These are phyloP conservation scores for Zygothrica quintamaculata DNA, from an alignment of 2,888 invertebrate genomes.

Conservation along the genomic window DNA sequence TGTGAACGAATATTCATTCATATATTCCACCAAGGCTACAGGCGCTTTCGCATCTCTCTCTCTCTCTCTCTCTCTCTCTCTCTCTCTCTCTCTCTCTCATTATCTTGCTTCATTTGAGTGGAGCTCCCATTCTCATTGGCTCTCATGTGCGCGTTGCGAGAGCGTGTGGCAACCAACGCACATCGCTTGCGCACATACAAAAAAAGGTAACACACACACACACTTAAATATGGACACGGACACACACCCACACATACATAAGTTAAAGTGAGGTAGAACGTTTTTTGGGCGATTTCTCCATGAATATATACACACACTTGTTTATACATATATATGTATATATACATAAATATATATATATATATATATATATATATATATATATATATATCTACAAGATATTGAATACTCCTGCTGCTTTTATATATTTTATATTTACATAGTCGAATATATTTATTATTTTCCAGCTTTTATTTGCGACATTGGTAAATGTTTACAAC, in stretches of 20 bases:
- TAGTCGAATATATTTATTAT: too few relatives aligned
- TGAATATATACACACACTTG: slow-evolving; percentile 49
- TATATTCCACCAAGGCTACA: slow-evolving; percentile 70
- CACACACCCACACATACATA: slow-evolving; percentile 27
- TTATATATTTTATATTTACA: slow-evolving; percentile 48
- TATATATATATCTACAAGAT: slow-evolving; percentile 32
- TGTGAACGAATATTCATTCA: slow-evolving; percentile 65
- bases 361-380: slow-evolving; percentile 20
- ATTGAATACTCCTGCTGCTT: slow-evolving; percentile 45
- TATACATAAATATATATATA: slow-evolving; percentile 37
- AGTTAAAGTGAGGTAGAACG: slow-evolving; percentile 59
- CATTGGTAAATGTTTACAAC: slow-evolving; percentile 41
- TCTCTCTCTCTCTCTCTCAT: too few relatives aligned
- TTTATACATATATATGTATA: slow-evolving; percentile 47
- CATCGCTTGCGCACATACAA: slow-evolving; percentile 62
- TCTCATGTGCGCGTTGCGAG: slow-evolving; percentile 47
- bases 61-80: too few relatives aligned
- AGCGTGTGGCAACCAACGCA: slow-evolving; percentile 47
- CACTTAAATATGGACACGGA: slow-evolving; percentile 27
- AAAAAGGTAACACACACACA: slow-evolving; percentile 53
- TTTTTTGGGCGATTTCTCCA: slow-evolving; percentile 81
- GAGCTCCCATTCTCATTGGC: slow-evolving; percentile 29
- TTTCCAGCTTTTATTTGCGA: slow-evolving; percentile 36
- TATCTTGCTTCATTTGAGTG: slow-evolving; percentile 7
- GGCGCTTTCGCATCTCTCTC: slow-evolving; percentile 34